Evolutionary conservation across 1,140 invertebrate species (phyloP).

Genomic region (Thaumetopoea pityocampa): DNA sequence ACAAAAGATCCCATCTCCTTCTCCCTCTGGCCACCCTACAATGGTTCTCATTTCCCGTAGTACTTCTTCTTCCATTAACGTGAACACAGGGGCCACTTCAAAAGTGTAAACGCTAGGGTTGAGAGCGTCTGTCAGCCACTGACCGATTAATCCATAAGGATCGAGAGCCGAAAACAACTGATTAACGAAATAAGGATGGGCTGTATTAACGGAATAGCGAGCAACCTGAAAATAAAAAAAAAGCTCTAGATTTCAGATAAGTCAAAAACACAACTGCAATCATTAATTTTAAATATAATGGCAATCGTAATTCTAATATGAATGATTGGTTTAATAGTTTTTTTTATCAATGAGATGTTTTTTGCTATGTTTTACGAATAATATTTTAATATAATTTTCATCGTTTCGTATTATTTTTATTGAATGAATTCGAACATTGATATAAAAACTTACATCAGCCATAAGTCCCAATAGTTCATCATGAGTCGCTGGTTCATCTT

Average conservation of each 20-base stretch:
- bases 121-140: slow-evolving; percentile 90
- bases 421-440: too few species aligned
- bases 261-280: neutral
- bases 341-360: too few species aligned
- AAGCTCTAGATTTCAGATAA: neutral
- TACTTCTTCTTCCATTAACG: slow-evolving; percentile 90
- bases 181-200: slow-evolving; percentile 91
- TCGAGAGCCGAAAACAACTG: slow-evolving; percentile 91
- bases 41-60: slow-evolving; percentile 89
- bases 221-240: slow-evolving; percentile 43
- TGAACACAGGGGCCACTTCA: slow-evolving; percentile 93
- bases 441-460: slow-evolving; percentile 78
- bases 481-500: slow-evolving; percentile 78
- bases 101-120: slow-evolving; percentile 94
- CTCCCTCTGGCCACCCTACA: slow-evolving; percentile 88
- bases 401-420: too few species aligned
- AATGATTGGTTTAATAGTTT: too few species aligned
- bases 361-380: too few species aligned
- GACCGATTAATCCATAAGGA: slow-evolving; percentile 88
- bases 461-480: slow-evolving; percentile 81
- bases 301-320: too few species aligned
- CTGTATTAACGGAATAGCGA: slow-evolving; percentile 89
- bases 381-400: too few species aligned
- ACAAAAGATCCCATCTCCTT: slow-evolving; percentile 93
- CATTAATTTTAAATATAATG: too few species aligned